Evolutionary conservation across 1,140 invertebrate species (phyloP), one percentile per base, ranked within the genome.

Genomic region (Forficula auricularia): DNA sequence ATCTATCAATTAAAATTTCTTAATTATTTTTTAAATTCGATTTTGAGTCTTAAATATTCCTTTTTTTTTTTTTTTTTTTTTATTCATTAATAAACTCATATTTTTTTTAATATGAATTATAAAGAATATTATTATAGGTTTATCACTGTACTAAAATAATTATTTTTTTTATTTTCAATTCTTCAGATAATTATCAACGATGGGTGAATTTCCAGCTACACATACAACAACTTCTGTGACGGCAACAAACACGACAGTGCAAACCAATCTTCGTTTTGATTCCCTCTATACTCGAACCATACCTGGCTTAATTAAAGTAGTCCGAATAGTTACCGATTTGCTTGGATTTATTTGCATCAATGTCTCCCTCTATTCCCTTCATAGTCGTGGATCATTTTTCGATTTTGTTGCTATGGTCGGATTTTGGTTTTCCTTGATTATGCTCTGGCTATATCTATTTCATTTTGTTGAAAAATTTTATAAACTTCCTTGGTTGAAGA

Each of bases 381-480:
- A 60, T 44, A 67, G 70, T 33, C 66, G 71, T 43, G 70, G 68
- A 33, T 58, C 60, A 19, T 90, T 75, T 72, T 87, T 85, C 58
- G 80, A 75, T 56, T 81, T 82, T 56, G 79, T 90, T 1, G 68
- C 84, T 0, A 84, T 84, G 70, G 72, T 71, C 16, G 86, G 79
- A n/a, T 80, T 91, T 54, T 85, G 83, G 73, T 77, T 82, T 45
- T 86, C 81, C 0, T 73, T 77, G 10, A 77, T 87, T 34, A 60
- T 90, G 12, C 70, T 90, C 13, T 67, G 75, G 0, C 70, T 89
- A 42, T 89, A 89, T 60, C 54, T 87, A 39, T 84, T 90, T 56
- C 84, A 91, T 55, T 68, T 90, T 9, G 68, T 90, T 45, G 82
- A 88, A 55, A 83, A 80, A 57, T 77, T 84, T 52, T 78, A 79